Conservation (phyloP, 2,888 invertebrate genomes). For the Agapostemon virescens region DNA sequence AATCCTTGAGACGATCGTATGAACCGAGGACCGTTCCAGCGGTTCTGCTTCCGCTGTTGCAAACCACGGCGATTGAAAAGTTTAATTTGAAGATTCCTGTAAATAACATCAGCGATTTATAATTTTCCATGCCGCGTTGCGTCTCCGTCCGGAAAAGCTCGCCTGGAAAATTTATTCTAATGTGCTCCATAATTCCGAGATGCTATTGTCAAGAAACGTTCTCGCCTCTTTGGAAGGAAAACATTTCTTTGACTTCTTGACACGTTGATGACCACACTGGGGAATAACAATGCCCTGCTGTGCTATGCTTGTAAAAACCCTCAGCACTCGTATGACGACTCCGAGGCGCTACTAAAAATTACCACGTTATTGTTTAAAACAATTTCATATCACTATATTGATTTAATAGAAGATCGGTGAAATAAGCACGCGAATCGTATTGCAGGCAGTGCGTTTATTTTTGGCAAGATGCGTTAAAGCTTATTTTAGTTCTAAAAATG, state of each 20-base stretch:
- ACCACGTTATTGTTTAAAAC: no score
- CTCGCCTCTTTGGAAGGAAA: neutral
- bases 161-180: neutral
- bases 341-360: no score
- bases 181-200: neutral
- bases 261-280: no score
- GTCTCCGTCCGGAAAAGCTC: neutral
- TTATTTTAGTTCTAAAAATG: no score
- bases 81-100: slow-evolving; percentile 32
- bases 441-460: no score
- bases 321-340: no score
- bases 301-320: no score
- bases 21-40: neutral
- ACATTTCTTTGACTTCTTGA: neutral
- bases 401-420: no score
- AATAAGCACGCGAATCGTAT: no score
- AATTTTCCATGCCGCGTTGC: neutral
- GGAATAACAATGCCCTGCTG: no score
- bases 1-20: neutral
- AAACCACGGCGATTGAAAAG: slow-evolving; percentile 35
- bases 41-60: neutral
- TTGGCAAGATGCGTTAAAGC: no score
- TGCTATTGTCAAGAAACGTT: neutral
- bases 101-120: slow-evolving; percentile 27
- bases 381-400: no score